A percentile compares a stretch with the other conserved stretches of the same genome.
phyloP scores from a whole-genome alignment of 1,140 invertebrate genomes.

The Zaprionus camerounensis region DNA sequence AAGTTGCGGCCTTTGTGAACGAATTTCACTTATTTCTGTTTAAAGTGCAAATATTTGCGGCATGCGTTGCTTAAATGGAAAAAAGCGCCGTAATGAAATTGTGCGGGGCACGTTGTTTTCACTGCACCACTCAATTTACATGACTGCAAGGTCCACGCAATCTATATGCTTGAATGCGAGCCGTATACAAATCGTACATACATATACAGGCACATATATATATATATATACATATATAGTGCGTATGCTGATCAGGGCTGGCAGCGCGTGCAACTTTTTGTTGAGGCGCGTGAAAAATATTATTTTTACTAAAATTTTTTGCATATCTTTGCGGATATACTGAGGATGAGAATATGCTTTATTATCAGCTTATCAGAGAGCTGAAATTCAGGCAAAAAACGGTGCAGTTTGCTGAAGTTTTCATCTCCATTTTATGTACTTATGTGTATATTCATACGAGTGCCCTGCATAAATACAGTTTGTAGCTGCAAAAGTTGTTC shows the following conservation, averaged over 20 bases:
- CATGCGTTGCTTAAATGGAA: slow-evolving; percentile 55
- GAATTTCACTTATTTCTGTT: slow-evolving; percentile 65
- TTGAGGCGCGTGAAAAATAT: not conserved
- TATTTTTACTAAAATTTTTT: not conserved
- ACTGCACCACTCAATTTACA: slow-evolving; percentile 54
- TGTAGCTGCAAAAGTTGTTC: slow-evolving; percentile 65
- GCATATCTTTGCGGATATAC: not conserved
- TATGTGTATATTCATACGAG: slow-evolving; percentile 21
- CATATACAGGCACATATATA: not conserved
- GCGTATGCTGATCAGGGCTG: not conserved
- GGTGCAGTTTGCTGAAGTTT: slow-evolving; percentile 12
- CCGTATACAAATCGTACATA: slow-evolving; percentile 26
- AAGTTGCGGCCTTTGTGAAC: slow-evolving; percentile 46
- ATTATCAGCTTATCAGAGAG: not conserved
- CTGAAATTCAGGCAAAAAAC: not conserved
- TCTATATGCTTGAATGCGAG: slow-evolving; percentile 27
- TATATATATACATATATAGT: not conserved
- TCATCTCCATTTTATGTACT: slow-evolving; percentile 23
- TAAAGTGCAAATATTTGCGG: slow-evolving; percentile 77
- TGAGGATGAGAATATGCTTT: not conserved
- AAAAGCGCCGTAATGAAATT: slow-evolving; percentile 68
- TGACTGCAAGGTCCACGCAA: slow-evolving; percentile 3
- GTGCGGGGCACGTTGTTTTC: slow-evolving; percentile 56
- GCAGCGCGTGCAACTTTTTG: not conserved
- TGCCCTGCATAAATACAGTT: slow-evolving; percentile 62